Evolutionary conservation across 1,140 invertebrate species (phyloP), one percentile per base, ranked within the genome.

Genomic region (Coelopa frigida): DNA sequence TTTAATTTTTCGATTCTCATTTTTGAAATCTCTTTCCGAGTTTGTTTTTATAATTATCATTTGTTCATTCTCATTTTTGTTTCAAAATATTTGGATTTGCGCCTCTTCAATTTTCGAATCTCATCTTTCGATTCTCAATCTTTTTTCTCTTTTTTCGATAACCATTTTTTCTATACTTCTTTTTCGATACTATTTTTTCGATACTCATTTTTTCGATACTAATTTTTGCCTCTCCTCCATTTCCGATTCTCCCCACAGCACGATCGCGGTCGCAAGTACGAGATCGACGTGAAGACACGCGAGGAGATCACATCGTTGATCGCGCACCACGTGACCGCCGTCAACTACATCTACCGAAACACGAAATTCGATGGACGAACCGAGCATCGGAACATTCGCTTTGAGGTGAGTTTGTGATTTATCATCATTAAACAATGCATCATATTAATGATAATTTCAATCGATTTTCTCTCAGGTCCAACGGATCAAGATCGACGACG

Each of bases 221-320:
- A 14, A 10, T 12, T 14, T 38, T 46, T 46, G 27, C 14, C 27
- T 29, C 14, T 10, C 27, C 8, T 10, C 14, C 14, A 14, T 14
- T 29, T 29, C 14, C 27, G 27, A 10, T 10, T 29, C 14, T 29
- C 27, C 27, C n/a, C 17, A 4, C 41, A 49, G 72, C 82, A 85
- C 57, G 82, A 86, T 61, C 73, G 73, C 7, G 70, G 68, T 41
- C 78, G 78, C 54, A 76, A 74, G 60, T 64, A 48, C 41, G 79
- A 82, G 61, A 75, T 81, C 20, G 80, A 82, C 55, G 85, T 85
- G 61, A 94, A 93, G 73, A 94, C 91, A 6, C 76, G 89, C 39
- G 94, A 99, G 72, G 95, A 99, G 77, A 98, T 99, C 62, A 78
- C 95, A 44, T 94, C 93, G 1, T 75, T 99, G 46, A 97, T 99